Evolutionary conservation across 2,888 invertebrate species (phyloP).

Genomic region (Plebejus argus): DNA sequence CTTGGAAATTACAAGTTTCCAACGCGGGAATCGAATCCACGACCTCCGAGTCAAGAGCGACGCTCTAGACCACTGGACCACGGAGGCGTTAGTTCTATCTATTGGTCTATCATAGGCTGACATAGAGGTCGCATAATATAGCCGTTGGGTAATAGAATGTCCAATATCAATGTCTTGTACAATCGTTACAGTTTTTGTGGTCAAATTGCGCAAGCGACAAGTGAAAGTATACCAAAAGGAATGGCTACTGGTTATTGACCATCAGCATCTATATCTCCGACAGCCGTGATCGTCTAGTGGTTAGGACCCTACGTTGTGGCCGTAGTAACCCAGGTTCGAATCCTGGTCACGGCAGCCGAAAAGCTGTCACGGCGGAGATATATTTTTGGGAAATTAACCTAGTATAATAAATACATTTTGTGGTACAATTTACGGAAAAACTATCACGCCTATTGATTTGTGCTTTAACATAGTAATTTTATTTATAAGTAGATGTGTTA

Average conservation of each 20-base stretch:
- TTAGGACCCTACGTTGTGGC: slow-evolving; percentile 89
- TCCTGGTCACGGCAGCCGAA: slow-evolving; percentile 77
- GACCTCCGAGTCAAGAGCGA: no score
- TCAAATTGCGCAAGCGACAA: slow-evolving; percentile 3
- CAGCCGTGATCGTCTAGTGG: slow-evolving; percentile 88
- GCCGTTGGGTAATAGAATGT: neutral
- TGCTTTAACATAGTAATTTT: no score
- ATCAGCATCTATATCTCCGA: slow-evolving; percentile 48
- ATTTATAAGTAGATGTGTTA: no score
- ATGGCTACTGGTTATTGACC: neutral
- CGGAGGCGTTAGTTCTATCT: no score
- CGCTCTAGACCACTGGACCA: no score
- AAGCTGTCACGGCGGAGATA: slow-evolving; percentile 23
- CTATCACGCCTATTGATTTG: no score
- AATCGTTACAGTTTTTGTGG: neutral
- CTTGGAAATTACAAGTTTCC: no score
- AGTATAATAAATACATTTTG: no score
- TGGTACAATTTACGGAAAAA: no score
- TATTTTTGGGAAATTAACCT: neutral
- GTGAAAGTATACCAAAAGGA: slow-evolving; percentile 16
- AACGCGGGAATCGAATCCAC: no score
- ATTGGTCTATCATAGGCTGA: no score
- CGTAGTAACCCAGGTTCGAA: slow-evolving; percentile 89
- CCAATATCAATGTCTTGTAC: neutral
- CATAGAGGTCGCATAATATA: no score